Base-by-base conservation (phyloP, 2,888 invertebrate species). In the Drosophila acutilabella region DNA sequence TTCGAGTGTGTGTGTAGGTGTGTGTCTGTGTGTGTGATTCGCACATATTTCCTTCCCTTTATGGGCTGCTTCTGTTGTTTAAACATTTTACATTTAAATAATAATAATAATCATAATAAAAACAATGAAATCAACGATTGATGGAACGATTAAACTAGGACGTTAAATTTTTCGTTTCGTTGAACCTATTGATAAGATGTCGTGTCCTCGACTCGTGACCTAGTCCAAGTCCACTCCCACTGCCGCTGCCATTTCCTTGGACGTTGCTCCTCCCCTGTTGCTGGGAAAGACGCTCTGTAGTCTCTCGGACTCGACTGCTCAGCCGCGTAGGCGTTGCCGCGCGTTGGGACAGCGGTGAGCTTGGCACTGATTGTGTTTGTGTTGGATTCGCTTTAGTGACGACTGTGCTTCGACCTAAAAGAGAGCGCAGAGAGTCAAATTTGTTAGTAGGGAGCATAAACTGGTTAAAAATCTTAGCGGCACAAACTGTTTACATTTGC, bases 301-400 rank as follows among this genome's bases (percentile, higher is more conserved):
- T 93, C 80, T 93, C 93, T 50, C 92, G 91, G 11, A 93, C 92
- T 33, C 93, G 92, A 78, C 92, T 92, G 70, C 93, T 93, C 92
- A 93, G 91, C 90, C 93, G 91, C 80, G 92, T 90, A 80, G 91
- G 78, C 88, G 91, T 79, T 75, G 92, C 78, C 73, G 92, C 66
- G 23, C 88, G 90, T 60, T 82, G 81, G 56, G 86, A 88, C 70
- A 87, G 70, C 61, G 91, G 91, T 3, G 93, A 93, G 61, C 91
- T 92, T 76, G 93, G 92, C 88, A 92, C 88, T 57, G 91, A 93
- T 65, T 91, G 87, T 51, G 91, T 88, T 71, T 90, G 88, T n/a
- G 60, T 58, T n/a, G 78, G 65, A 40, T 67, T 74, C 41, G 69
- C 53, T 70, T 89, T 76, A 71, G 58, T 67, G 75, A 47, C 59